Conservation (phyloP, 2,797 vertebrate genomes). For the Tragelaphus eurycerus region DNA sequence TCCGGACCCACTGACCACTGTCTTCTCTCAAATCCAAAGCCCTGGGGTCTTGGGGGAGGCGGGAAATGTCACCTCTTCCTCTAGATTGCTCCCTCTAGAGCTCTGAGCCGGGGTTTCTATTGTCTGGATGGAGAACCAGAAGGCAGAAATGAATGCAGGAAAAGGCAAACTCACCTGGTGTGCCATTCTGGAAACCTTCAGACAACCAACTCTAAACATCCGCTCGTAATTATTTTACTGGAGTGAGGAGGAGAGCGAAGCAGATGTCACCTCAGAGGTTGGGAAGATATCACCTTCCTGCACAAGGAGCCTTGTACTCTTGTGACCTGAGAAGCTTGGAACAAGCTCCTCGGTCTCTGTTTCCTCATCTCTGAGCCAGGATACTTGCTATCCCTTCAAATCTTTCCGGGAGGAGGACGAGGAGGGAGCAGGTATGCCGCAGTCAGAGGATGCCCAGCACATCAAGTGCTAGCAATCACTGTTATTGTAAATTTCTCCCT, state of each 20-base stretch:
- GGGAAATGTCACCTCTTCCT: background rate
- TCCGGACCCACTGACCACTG: accelerated
- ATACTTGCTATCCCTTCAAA: background rate
- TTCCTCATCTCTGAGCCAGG: background rate
- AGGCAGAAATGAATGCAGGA: background rate
- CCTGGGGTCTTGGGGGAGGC: accelerated
- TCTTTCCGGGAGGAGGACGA: background rate
- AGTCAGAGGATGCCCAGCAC: background rate
- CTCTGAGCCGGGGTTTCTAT: background rate
- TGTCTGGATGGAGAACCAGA: too few species aligned
- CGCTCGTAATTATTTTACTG: background rate
- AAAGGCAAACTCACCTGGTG: background rate
- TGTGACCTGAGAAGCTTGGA: background rate
- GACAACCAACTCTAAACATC: too few species aligned
- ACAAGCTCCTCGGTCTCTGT: background rate
- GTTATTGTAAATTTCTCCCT: background rate
- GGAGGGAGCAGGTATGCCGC: background rate
- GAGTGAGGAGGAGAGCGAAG: background rate
- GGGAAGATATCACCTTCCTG: background rate
- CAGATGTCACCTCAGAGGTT: background rate
- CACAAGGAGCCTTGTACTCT: accelerated
- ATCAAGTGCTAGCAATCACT: too few species aligned
- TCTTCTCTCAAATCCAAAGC: background rate
- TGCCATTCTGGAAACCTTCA: background rate
- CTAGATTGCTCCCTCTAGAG: background rate